phyloP scores from a whole-genome alignment of 2,888 invertebrate species.

The Hydrotaea cyrtoneurina region DNA sequence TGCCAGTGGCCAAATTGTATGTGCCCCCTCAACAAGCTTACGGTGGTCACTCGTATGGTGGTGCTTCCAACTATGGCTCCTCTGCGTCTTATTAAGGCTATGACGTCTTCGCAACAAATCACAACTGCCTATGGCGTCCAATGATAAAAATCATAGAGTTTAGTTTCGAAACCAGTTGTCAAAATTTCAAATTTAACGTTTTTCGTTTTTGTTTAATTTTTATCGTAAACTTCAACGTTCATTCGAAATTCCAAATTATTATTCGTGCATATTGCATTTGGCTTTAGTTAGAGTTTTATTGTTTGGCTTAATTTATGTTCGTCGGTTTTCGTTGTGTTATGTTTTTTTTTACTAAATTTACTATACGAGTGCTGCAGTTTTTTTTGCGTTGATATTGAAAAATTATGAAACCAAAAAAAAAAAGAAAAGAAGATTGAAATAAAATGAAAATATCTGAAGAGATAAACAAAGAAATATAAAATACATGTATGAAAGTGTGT shows the following conservation, averaged over 20 bases:
- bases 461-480: slow-evolving; percentile 2
- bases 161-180: slow-evolving; percentile 41
- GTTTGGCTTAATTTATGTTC: slow-evolving; percentile 1
- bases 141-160: background rate
- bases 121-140: background rate
- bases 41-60: too few species aligned
- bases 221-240: too few species aligned
- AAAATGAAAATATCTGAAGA: background rate
- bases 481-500: slow-evolving; percentile 1
- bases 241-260: slow-evolving; percentile 23
- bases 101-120: background rate
- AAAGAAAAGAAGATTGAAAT: background rate
- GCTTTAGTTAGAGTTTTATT: background rate
- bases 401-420: background rate
- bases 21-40: slow-evolving; percentile 70
- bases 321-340: slow-evolving; percentile 15
- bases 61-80: background rate
- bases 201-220: background rate
- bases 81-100: background rate
- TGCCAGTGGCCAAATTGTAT: slow-evolving; percentile 75
- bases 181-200: slow-evolving; percentile 36
- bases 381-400: background rate
- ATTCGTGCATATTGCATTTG: slow-evolving; percentile 3
- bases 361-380: background rate
- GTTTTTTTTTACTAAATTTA: slow-evolving; percentile 25